Evolutionary conservation across 2,888 invertebrate species (phyloP), one percentile per base, ranked within the genome.

Genomic region (Thelaira solivaga): DNA sequence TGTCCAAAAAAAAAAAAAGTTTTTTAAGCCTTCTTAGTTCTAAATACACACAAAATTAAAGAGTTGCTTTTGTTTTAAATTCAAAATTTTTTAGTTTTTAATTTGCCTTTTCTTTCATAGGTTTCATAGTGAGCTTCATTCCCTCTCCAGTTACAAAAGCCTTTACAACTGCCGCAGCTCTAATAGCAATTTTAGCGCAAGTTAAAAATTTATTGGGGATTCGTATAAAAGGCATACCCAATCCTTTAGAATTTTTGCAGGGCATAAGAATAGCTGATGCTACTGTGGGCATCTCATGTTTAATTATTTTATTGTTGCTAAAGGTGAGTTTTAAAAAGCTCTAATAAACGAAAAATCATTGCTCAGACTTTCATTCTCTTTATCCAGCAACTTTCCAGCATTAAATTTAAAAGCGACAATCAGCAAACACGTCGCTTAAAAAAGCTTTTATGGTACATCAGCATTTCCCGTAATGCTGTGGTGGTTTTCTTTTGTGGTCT

Each of bases 91-190:
- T n/a, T n/a, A n/a, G n/a, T n/a, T n/a, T n/a, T n/a, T n/a, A 39
- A 4, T 13, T 36, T 3, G 34, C 4, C 6, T 6, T 26, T 0
- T 11, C 11, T 11, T 1, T 4, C 18, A 18, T 0, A 95, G 95
- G 96, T 62, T 95, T 96, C 87, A 89, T 96, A 81, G 94, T 96
- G 68, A 95, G 95, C 83, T 93, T 96, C 85, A 96, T 96, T 82
- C 95, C 96, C 0, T 91, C 93, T 24, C 93, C 96, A 8, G 95
- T 96, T 61, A 94, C 94, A 16, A 93, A 93, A 81, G 96, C 95
- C 1, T 96, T 96, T 87, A 96, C 96, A 43, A 93, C 95, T 1
- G 96, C 95, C 10, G 95, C 95, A 18, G 94, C 96, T 0, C 87
- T 95, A 10, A 94, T 95, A 82, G 95, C 96, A 82, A 92, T 93